Percentiles rank a stretch among this genome's conserved stretches.
Conservation (phyloP, 2,113 vertebrate genomes). For the Antechinus stuartii region DNA sequence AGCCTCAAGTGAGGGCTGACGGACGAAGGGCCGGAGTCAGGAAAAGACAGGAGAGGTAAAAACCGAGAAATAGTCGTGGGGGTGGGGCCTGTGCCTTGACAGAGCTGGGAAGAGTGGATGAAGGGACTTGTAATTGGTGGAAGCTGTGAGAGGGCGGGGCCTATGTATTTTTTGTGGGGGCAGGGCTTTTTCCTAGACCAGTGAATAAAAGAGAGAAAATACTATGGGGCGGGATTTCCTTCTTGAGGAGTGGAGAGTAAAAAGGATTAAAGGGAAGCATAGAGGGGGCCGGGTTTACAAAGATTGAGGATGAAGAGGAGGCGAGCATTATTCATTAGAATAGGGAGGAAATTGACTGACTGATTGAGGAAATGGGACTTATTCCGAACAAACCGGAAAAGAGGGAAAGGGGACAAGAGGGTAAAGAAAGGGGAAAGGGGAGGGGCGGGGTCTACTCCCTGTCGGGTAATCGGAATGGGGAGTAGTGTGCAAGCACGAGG, state of each 20-base stretch:
- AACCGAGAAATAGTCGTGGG: background rate
- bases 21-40: background rate
- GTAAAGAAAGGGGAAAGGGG: background rate
- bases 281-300: background rate
- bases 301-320: too few species aligned
- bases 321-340: background rate
- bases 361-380: background rate
- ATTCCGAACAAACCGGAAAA: too few species aligned
- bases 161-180: background rate
- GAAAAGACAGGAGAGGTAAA: background rate
- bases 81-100: background rate
- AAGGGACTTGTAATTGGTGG: background rate
- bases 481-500: background rate
- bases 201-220: too few species aligned
- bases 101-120: background rate
- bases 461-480: slow-evolving; percentile 6
- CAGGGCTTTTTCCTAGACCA: background rate
- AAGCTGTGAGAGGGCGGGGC: background rate
- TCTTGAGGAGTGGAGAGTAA: background rate
- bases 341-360: background rate
- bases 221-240: background rate
- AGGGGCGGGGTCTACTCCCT: too few species aligned
- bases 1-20: background rate
- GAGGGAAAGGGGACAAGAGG: too few species aligned
- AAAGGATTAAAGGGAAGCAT: background rate